These are phyloP conservation scores for Pseudococcus jackbeardsleyi DNA, from an alignment of 2,888 invertebrate genomes.

Conservation along the genomic window DNA sequence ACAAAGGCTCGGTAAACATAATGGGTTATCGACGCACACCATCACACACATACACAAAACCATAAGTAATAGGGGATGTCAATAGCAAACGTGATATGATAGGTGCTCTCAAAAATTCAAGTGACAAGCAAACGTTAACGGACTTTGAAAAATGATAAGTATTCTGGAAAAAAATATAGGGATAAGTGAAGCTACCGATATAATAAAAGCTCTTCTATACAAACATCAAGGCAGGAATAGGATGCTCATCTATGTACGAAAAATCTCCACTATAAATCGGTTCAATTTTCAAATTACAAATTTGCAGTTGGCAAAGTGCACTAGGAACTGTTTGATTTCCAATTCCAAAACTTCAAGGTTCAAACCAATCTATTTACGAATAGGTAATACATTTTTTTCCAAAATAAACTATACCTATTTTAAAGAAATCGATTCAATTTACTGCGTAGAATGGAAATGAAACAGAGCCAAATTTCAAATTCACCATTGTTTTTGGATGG, in stretches of 20 bases:
- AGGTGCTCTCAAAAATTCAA: background rate
- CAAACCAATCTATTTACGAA: background rate
- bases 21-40: background rate
- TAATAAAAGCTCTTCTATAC: background rate
- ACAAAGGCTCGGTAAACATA: background rate
- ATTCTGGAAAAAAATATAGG: background rate
- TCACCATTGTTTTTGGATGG: constrained; percentile 16
- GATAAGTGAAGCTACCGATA: background rate
- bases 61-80: background rate
- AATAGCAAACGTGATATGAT: background rate
- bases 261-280: too few species aligned
- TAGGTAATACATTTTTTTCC: background rate
- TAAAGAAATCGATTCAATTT: constrained; percentile 12
- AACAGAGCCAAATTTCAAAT: constrained; percentile 38
- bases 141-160: constrained; percentile 6
- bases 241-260: background rate
- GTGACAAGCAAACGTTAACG: background rate
- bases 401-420: background rate
- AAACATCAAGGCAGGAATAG: too few species aligned
- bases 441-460: constrained; percentile 28
- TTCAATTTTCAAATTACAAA: background rate
- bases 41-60: background rate
- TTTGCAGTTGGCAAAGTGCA: too few species aligned
- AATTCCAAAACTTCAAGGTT: background rate
- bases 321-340: background rate